phyloP scores from a whole-genome alignment of 2,888 invertebrate genomes.

The Diaphora mendica region DNA sequence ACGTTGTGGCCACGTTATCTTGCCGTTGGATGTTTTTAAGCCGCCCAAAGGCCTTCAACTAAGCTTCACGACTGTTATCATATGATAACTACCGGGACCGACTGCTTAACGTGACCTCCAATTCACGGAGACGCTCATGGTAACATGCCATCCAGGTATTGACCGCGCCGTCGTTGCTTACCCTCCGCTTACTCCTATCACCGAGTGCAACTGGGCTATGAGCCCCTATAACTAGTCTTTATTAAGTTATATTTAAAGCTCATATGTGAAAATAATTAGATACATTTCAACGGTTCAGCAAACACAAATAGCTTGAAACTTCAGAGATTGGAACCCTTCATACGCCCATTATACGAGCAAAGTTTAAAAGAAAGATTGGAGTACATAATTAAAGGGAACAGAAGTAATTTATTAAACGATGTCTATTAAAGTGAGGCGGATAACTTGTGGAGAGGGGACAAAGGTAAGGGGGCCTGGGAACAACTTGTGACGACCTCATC shows the following conservation, averaged over 20 bases:
- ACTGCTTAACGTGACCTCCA: too few species aligned
- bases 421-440: slow-evolving; percentile 62
- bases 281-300: neutral
- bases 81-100: too few species aligned
- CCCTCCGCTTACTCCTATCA: too few species aligned
- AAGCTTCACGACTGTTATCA: too few species aligned
- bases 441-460: slow-evolving; percentile 26
- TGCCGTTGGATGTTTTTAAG: too few species aligned
- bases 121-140: too few species aligned
- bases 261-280: neutral
- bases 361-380: slow-evolving; percentile 63
- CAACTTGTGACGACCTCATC: slow-evolving; percentile 70
- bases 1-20: too few species aligned
- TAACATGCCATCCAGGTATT: too few species aligned
- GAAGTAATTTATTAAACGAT: slow-evolving; percentile 70
- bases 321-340: slow-evolving; percentile 32
- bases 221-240: too few species aligned
- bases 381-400: slow-evolving; percentile 72
- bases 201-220: too few species aligned
- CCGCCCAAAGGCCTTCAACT: too few species aligned
- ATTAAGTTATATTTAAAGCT: neutral
- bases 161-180: too few species aligned
- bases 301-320: slow-evolving; percentile 33
- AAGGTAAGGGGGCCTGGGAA: slow-evolving; percentile 48
- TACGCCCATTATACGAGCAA: slow-evolving; percentile 45